Base-by-base conservation (phyloP, 2,113 vertebrate species). In the Alligator sinensis region DNA sequence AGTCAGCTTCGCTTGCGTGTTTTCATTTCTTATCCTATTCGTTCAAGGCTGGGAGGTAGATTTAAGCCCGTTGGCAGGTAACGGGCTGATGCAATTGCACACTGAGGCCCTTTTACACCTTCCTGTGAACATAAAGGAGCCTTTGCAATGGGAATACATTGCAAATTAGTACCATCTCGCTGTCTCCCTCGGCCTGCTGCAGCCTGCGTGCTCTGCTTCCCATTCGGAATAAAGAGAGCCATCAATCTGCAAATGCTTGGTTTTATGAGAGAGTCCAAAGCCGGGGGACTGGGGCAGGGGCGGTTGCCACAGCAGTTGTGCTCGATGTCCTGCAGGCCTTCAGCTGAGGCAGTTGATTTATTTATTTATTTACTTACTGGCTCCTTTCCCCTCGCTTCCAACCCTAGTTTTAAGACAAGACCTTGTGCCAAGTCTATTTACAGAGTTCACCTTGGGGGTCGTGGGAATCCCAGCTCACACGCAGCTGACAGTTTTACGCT, bases 381-480 rank as follows among this genome's bases (percentile, higher is more conserved):
- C 19, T 62, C 13, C 25, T 62, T 86, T 64, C 62, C 34, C 89
- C 87, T 84, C 83, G 38, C 57, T 47, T 59, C 87, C 81, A 5
- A 38, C 87, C 88, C 91, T 91, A 80, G 95, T 98, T 97, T 95
- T 77, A 91, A 89, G 91, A 70, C 94, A 83, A 84, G 87, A 92
- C 76, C 84, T 80, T 94, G 88, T 93, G 96, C 97, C 97, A 98
- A 97, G 88, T 38, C 90, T 97, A 92, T 98, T 98, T 94, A 97
- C 95, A 97, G 97, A 97, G 97, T 97, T 98, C 97, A 97, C 84
- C 80, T 89, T 60, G 27, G 92, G 96, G 96, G 97, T 96, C 95
- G 88, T 98, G 98, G 96, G 97, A 98, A 98, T 96, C 83, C 80
- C 88, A 81, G 91, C 80, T 89, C 54, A 13, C 30, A 24, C 10